phyloP scores from a whole-genome alignment of 1,140 invertebrate species.

The Ceratosolen solmsi region DNA sequence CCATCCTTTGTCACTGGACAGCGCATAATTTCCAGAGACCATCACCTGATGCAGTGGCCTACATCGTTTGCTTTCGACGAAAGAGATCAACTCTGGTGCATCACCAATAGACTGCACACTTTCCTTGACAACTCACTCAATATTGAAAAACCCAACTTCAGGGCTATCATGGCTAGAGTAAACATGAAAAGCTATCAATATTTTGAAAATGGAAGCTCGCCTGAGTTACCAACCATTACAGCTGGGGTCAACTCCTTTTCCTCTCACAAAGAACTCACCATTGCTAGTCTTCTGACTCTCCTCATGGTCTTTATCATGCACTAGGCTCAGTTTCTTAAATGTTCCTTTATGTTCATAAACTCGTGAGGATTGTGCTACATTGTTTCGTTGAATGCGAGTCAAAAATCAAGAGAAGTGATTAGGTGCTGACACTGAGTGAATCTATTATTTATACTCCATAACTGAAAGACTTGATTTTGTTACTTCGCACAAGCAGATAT shows the following conservation, averaged over 20 bases:
- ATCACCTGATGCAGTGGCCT: constrained; percentile 80
- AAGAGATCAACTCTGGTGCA: constrained; percentile 77
- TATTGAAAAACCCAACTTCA: constrained; percentile 75
- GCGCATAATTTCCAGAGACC: constrained; percentile 78
- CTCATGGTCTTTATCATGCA: constrained; percentile 17
- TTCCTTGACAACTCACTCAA: constrained; percentile 76
- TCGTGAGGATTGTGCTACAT: background rate
- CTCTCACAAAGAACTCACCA: background rate
- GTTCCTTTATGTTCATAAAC: background rate
- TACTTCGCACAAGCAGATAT: background rate
- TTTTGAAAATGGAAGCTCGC: constrained; percentile 65
- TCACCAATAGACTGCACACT: constrained; percentile 79
- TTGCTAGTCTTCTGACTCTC: constrained; percentile 7
- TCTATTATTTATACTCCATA: background rate
- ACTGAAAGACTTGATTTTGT: background rate
- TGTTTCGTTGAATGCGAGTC: background rate
- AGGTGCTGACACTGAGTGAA: background rate
- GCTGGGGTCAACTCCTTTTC: constrained; percentile 58
- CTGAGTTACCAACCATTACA: constrained; percentile 61
- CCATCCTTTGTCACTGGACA: constrained; percentile 70
- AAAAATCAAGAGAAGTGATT: background rate
- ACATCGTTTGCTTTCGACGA: constrained; percentile 81
- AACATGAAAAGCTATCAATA: constrained; percentile 79
- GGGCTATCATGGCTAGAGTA: constrained; percentile 74
- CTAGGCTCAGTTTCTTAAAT: background rate